Base-by-base conservation (phyloP, 2,797 vertebrate species). In the Anisognathus igniventris region DNA sequence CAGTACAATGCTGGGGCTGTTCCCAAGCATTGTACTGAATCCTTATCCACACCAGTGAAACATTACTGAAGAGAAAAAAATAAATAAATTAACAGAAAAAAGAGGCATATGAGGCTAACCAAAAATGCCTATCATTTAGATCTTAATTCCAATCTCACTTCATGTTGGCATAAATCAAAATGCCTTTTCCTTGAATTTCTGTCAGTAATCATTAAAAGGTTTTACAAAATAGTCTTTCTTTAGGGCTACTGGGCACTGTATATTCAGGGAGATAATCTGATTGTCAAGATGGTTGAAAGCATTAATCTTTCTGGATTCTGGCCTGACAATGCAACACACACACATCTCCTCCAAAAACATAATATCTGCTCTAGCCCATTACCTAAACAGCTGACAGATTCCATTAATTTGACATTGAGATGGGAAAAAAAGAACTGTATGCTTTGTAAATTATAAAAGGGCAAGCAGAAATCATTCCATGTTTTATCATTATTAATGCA, bases 351-450 rank as follows among this genome's bases (percentile, higher is more conserved):
- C 30, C n/a, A 86, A 92, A 93, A 96, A 85, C 83, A 45, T 37
- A 58, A 42, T 54, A 42, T 89, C 82, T 82, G 35, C 73, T 89
- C 67, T 51, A 92, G 86, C 74, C 95, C 62, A 76, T 79, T 96
- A 60, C 74, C 90, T 90, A 82, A 90, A 76, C 80, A 94, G 44
- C 76, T 92, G 94, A 93, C 89, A 93, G 96, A 91, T 40, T 78
- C 64, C 50, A 86, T 75, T 92, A 71, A 78, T 72, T 75, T 81
- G 81, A 81, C 9, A 18, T 6, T 78, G 85, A 93, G 66, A 14
- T 58, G 75, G 33, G 40, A 6, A 4, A 54, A 74, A 87, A 58
- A 60, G 83, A 40, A 15, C 48, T 78, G 12, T 22, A 50, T 45
- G 31, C 40, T 87, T 79, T 61, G 15, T 58, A 92, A 96, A 76